Evolutionary conservation across 2,888 invertebrate genomes (phyloP).

Genomic region (Cantharis nigra): DNA sequence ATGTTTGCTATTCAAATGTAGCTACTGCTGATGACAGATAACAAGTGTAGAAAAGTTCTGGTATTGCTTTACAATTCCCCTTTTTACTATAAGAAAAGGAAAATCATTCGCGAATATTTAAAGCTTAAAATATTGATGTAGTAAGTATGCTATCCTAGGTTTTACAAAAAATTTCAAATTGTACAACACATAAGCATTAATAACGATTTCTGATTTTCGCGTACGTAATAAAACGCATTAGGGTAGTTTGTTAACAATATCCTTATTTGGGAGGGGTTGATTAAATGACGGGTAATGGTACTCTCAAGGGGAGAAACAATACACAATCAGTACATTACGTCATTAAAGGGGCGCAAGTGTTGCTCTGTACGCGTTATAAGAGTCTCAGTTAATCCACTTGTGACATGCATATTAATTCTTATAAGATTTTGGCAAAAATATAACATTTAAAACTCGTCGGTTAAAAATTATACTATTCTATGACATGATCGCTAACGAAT

Average conservation of each 20-base stretch:
- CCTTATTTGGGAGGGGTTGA: slow-evolving; percentile 51
- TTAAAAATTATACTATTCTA: too few species aligned
- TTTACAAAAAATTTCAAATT: slow-evolving; percentile 12
- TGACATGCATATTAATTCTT: slow-evolving; percentile 28
- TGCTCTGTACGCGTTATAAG: slow-evolving; percentile 38
- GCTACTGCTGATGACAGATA: slow-evolving; percentile 25
- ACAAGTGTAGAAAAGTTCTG: slow-evolving; percentile 25
- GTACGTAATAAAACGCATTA: slow-evolving; percentile 35
- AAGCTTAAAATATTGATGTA: background rate
- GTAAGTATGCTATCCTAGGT: background rate
- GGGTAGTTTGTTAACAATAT: slow-evolving; percentile 55
- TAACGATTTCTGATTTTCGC: slow-evolving; percentile 31
- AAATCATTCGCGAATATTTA: background rate
- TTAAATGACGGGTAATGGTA: slow-evolving; percentile 54
- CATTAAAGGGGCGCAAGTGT: slow-evolving; percentile 52
- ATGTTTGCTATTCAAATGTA: slow-evolving; percentile 30
- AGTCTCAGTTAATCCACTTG: slow-evolving; percentile 25
- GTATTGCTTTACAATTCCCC: slow-evolving; percentile 31
- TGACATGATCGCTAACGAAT: too few species aligned
- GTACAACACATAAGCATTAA: slow-evolving; percentile 40
- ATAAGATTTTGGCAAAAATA: slow-evolving; percentile 7
- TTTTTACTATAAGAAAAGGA: background rate
- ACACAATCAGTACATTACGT: slow-evolving; percentile 57
- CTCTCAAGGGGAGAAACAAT: slow-evolving; percentile 53
- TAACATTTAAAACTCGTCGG: background rate